Conservation (phyloP, 2,888 invertebrate genomes). For the Nomada lathburiana region DNA sequence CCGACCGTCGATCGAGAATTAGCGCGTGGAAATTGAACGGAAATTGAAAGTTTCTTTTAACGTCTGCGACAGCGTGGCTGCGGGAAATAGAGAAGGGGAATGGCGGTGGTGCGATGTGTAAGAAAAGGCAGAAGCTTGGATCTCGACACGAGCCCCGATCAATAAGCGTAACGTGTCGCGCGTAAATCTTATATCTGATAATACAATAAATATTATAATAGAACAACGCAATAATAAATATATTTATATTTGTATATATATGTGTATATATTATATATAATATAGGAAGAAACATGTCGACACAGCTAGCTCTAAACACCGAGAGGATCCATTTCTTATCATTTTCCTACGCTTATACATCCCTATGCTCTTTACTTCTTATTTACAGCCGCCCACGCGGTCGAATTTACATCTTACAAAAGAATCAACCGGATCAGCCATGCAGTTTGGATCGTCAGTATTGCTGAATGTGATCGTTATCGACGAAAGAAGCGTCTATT, state of each 20-base stretch:
- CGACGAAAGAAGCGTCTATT: constrained; percentile 52
- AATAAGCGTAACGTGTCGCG: constrained; percentile 75
- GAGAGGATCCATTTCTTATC: constrained; percentile 72
- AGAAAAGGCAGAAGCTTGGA: constrained; percentile 39
- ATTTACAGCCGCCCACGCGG: constrained; percentile 78
- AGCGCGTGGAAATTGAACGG: constrained; percentile 16
- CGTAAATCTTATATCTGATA: constrained; percentile 78
- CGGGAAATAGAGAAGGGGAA: background rate
- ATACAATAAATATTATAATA: constrained; percentile 84
- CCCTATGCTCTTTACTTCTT: constrained; percentile 23
- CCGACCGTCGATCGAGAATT: background rate
- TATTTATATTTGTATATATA: constrained; percentile 78
- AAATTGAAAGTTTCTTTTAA: constrained; percentile 10
- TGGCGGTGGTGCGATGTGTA: background rate
- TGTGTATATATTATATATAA: constrained; percentile 75
- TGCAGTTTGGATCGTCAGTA: constrained; percentile 24
- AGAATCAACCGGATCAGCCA: constrained; percentile 61
- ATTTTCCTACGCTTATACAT: background rate
- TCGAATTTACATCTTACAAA: constrained; percentile 76
- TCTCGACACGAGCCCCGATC: constrained; percentile 72
- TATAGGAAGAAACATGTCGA: constrained; percentile 83
- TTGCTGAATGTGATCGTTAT: constrained; percentile 40
- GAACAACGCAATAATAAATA: constrained; percentile 84
- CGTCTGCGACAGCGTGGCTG: background rate
- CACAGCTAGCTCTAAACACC: constrained; percentile 82